These are phyloP conservation scores for Acleris laterana DNA, from an alignment of 2,888 invertebrate genomes.

Conservation along the genomic window DNA sequence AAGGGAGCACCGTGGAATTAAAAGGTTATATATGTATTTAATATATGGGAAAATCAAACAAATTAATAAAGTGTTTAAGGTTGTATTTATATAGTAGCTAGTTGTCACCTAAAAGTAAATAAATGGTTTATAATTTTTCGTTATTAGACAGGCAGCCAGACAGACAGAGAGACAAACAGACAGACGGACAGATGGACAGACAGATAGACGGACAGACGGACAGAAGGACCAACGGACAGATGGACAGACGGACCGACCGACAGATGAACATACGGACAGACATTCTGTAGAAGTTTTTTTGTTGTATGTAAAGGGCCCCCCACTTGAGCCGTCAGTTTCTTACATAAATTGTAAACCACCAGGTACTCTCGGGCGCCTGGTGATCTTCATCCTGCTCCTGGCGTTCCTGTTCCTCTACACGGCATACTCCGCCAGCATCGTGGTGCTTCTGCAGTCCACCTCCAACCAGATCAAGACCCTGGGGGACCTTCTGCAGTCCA, in stretches of 20 bases:
- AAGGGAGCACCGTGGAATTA: constrained; percentile 74
- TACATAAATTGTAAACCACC: constrained; percentile 32
- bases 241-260: too few species aligned
- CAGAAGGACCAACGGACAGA: too few species aligned
- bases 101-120: too few species aligned
- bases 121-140: too few species aligned
- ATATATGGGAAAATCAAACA: too few species aligned
- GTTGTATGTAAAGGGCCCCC: background rate
- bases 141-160: too few species aligned
- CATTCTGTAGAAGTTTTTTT: background rate
- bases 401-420: constrained; percentile 88
- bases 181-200: too few species aligned
- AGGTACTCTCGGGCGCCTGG: constrained; percentile 80
- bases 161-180: too few species aligned
- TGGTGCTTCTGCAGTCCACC: constrained; percentile 88
- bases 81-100: too few species aligned
- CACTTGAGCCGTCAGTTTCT: background rate
- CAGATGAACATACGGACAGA: too few species aligned
- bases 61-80: too few species aligned
- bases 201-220: too few species aligned
- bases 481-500: constrained; percentile 86
- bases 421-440: constrained; percentile 90
- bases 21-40: constrained; percentile 49
- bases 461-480: constrained; percentile 87
- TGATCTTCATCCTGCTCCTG: constrained; percentile 85